Evolutionary conservation across 2,113 vertebrate genomes (phyloP).

Genomic region (Platysteira castanea): DNA sequence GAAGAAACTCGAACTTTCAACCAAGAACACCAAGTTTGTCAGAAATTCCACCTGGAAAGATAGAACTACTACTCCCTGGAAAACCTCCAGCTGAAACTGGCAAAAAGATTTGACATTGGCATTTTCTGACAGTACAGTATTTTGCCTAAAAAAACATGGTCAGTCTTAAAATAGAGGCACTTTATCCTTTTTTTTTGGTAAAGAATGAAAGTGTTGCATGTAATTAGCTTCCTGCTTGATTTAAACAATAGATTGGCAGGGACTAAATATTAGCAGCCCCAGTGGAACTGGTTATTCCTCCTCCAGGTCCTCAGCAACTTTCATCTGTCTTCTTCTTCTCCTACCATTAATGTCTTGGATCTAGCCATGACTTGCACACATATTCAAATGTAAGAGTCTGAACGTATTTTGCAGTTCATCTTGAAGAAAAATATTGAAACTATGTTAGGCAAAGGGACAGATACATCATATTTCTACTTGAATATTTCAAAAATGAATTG

Average conservation of each 20-base stretch:
- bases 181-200: neutral
- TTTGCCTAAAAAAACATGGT: neutral
- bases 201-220: neutral
- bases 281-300: neutral
- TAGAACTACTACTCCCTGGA: neutral
- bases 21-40: neutral
- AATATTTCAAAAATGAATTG: constrained; percentile 16
- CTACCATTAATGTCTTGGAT: neutral
- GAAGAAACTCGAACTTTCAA: neutral
- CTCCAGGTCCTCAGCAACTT: neutral
- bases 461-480: neutral
- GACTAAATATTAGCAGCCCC: neutral
- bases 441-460: neutral
- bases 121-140: neutral
- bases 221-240: neutral
- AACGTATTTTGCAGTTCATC: neutral
- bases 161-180: neutral
- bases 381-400: neutral
- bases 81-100: neutral
- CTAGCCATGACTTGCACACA: neutral
- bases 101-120: neutral
- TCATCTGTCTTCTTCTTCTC: neutral
- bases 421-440: neutral
- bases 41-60: neutral
- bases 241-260: neutral